Percentiles rank a stretch among this genome's conserved stretches.
phyloP scores from a whole-genome alignment of 2,888 invertebrate genomes.

The Euplagia quadripunctaria region DNA sequence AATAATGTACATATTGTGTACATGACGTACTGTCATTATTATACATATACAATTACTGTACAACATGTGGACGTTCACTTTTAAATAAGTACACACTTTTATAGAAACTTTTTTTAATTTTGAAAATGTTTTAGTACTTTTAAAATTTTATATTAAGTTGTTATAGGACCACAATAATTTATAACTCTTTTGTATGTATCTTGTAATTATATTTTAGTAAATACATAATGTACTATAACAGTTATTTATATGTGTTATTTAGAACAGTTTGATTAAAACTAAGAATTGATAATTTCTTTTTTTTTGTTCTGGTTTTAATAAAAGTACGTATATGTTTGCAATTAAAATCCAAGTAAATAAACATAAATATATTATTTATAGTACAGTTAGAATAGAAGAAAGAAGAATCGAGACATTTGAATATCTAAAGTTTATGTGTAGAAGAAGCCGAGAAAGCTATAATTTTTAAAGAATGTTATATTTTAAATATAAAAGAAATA shows the following conservation, averaged over 20 bases:
- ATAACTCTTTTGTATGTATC: conserved; percentile 27
- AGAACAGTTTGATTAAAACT: background rate
- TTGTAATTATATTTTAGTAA: conserved; percentile 28
- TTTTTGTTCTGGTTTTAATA: background rate
- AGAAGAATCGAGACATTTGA: no score
- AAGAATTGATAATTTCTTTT: background rate
- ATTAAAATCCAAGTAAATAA: background rate
- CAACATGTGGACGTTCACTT: background rate
- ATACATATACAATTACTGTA: background rate
- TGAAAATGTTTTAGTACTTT: conserved; percentile 15
- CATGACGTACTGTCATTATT: background rate
- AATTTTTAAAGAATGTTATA: no score
- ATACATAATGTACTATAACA: background rate
- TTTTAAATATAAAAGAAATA: no score
- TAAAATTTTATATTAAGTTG: conserved; percentile 26
- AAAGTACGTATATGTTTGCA: background rate
- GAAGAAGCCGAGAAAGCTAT: no score
- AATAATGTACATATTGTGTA: background rate
- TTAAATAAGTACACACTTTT: background rate
- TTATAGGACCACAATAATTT: conserved; percentile 26
- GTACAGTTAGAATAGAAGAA: background rate
- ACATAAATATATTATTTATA: background rate
- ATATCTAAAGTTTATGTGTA: no score
- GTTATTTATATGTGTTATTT: background rate
- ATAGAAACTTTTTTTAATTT: background rate